phyloP scores from a whole-genome alignment of 2,113 vertebrate genomes.

The Dunckerocampus dactyliophorus region DNA sequence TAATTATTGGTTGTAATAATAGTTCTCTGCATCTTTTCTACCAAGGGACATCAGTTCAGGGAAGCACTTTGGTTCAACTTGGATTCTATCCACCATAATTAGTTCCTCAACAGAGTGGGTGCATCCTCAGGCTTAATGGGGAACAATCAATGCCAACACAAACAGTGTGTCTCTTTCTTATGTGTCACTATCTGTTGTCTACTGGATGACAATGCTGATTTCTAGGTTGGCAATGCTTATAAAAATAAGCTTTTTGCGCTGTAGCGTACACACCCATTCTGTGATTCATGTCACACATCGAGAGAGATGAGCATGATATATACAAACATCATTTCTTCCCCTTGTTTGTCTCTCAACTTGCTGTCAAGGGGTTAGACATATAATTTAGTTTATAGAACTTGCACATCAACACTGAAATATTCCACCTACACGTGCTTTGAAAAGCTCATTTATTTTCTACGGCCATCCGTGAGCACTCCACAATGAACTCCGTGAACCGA shows the following conservation, averaged over 20 bases:
- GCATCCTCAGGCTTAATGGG: slow-evolving; percentile 63
- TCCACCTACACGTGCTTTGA: slow-evolving; percentile 69
- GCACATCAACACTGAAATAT: slow-evolving; percentile 58
- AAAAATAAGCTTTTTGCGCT: slow-evolving; percentile 16
- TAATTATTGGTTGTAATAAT: background rate
- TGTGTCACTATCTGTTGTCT: slow-evolving; percentile 30
- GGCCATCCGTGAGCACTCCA: slow-evolving; percentile 60
- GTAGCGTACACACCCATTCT: slow-evolving; percentile 7
- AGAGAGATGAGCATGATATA: slow-evolving; percentile 29
- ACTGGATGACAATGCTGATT: slow-evolving; percentile 34
- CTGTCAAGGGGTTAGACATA: slow-evolving; percentile 59
- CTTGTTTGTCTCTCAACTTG: slow-evolving; percentile 51
- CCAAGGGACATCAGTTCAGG: slow-evolving; percentile 34
- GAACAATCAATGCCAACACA: slow-evolving; percentile 66
- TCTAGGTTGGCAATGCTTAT: slow-evolving; percentile 6
- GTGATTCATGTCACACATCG: slow-evolving; percentile 4
- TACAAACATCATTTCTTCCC: slow-evolving; percentile 48
- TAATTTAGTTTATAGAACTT: slow-evolving; percentile 63
- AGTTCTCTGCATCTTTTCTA: slow-evolving; percentile 8
- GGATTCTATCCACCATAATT: slow-evolving; percentile 65
- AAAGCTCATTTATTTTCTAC: slow-evolving; percentile 67
- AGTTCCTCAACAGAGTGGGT: slow-evolving; percentile 58
- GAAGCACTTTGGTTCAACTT: slow-evolving; percentile 50
- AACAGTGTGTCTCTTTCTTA: slow-evolving; percentile 46
- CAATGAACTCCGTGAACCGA: slow-evolving; percentile 60